Percentiles rank a stretch among this genome's conserved stretches.
phyloP scores from a whole-genome alignment of 1,140 invertebrate species.

The Drosophila sucinea region DNA sequence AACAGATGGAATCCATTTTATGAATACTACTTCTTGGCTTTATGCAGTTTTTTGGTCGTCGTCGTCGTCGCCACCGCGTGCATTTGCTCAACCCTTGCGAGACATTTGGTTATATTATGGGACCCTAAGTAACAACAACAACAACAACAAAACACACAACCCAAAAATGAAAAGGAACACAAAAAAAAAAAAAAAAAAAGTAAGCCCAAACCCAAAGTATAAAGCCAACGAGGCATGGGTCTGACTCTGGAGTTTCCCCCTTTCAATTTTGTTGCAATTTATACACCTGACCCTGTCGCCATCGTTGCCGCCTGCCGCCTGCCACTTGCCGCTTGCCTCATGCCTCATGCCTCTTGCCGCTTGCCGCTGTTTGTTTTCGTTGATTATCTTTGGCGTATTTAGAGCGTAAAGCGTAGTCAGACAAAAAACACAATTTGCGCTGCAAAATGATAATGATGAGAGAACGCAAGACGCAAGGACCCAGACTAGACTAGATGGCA shows the following conservation, averaged over 20 bases:
- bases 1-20: conserved; percentile 21
- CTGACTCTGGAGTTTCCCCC: conserved; percentile 36
- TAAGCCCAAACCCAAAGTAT: conserved; percentile 6
- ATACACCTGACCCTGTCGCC: conserved; percentile 77
- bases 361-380: conserved; percentile 76
- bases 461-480: conserved; percentile 32
- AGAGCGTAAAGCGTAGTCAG: conserved; percentile 83
- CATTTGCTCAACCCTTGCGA: conserved; percentile 37
- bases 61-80: not conserved
- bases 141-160: conserved; percentile 43
- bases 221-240: conserved; percentile 54
- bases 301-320: conserved; percentile 29
- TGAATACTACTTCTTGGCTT: conserved; percentile 5
- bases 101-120: conserved; percentile 33
- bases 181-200: conserved; percentile 23
- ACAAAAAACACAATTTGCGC: conserved; percentile 52
- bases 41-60: conserved; percentile 5
- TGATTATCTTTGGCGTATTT: conserved; percentile 83
- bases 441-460: conserved; percentile 34
- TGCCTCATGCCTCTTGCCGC: conserved; percentile 12
- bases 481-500: conserved; percentile 32
- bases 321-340: conserved; percentile 34
- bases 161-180: conserved; percentile 27
- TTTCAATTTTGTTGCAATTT: conserved; percentile 52
- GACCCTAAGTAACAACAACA: conserved; percentile 46